Base-by-base conservation (phyloP, 2,888 invertebrate genomes). In the Kryphioiulus occultus region DNA sequence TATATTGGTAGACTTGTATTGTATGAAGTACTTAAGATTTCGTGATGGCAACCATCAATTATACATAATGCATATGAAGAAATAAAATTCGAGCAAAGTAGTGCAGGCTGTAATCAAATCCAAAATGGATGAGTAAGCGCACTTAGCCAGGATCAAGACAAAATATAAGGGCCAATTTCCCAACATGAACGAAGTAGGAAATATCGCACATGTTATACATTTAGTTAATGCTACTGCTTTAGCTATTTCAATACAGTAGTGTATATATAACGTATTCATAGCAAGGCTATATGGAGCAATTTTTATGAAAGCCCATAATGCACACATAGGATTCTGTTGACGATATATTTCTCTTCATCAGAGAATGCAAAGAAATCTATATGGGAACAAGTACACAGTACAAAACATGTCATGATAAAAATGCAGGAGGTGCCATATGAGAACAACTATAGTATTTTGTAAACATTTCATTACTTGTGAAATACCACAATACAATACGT, bases 61-160 rank as follows among this genome's bases (percentile, higher is more conserved):
- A 68, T 68, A 68, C 68, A 26, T 68, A 68, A 26, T 68, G 68
- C 68, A n/a, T 26, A 26, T 10, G 26, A 68, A 68, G 68, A 68
- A 68, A 68, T 68, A 68, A 68, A 68, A 68, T 68, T n/a, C 26
- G 26, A 26, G 68, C 68, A 68, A 26, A 68, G 30, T 26, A 68
- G 68, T 26, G 68, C 1, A 68, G 15, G 68, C 68, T n/a, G n/a
- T 68, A 68, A 68, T 68, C 68, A 68, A 68, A 68, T 26, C 22
- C n/a, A 26, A 68, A 68, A 68, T 68, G 68, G 68, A 68, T 68
- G 68, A 68, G 68, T 12, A 68, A 68, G 26, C 26, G 68, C 68
- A 68, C 68, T 68, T 68, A 68, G 12, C 47, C 12, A 68, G 68
- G 68, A 68, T 68, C 68, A 68, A 68, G 68, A 12, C 68, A 26